Percentiles rank a stretch among this genome's conserved stretches.
phyloP scores from a whole-genome alignment of 2,888 invertebrate species.

The Sminthurinus aureus region DNA sequence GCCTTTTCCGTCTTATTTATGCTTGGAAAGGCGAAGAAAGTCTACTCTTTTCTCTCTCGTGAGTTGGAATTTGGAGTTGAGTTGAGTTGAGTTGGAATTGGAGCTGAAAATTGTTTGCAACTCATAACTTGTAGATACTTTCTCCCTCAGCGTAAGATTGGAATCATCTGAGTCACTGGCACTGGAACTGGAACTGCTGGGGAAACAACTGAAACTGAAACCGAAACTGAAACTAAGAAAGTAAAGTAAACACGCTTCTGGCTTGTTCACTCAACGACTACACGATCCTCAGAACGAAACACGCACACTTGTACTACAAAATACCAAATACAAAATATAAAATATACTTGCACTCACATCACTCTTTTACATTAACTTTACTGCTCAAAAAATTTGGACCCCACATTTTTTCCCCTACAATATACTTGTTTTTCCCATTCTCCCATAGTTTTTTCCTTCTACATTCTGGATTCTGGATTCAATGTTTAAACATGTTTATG shows the following conservation, averaged over 20 bases:
- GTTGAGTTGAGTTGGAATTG: not conserved
- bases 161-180: not conserved
- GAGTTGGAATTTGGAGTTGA: not conserved
- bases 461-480: not conserved
- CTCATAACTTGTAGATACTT: not conserved
- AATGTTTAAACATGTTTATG: not conserved
- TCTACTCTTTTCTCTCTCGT: not conserved
- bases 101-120: not conserved
- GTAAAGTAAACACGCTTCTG: too few relatives aligned
- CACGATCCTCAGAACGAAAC: not conserved
- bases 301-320: not conserved
- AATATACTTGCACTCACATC: too few relatives aligned
- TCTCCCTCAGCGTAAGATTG: not conserved
- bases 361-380: too few relatives aligned
- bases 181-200: too few relatives aligned
- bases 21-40: too few relatives aligned
- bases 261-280: too few relatives aligned
- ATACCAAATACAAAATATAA: too few relatives aligned
- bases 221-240: not conserved
- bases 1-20: too few relatives aligned
- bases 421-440: too few relatives aligned
- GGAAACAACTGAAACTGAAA: not conserved
- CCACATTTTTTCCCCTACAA: too few relatives aligned
- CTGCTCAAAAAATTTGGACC: too few relatives aligned
- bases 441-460: too few relatives aligned